phyloP scores from a whole-genome alignment of 2,797 vertebrate genomes.

The Micropoecilia bifurca region DNA sequence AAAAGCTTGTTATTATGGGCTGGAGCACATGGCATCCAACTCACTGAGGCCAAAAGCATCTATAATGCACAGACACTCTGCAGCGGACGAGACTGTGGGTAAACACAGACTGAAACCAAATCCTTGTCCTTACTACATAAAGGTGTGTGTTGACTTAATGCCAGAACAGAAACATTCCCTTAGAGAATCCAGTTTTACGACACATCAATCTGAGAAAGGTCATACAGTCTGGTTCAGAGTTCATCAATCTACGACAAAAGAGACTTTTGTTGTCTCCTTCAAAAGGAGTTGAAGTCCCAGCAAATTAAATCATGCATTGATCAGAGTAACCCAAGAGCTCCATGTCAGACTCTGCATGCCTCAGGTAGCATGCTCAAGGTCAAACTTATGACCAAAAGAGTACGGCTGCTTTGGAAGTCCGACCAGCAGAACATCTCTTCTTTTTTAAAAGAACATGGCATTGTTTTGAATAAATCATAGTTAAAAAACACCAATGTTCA shows the following conservation, averaged over 20 bases:
- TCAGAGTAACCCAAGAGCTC: not conserved
- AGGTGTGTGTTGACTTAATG: not conserved
- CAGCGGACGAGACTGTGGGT: not conserved
- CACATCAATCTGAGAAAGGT: not conserved
- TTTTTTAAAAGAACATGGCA: not conserved
- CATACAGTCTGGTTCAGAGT: not conserved
- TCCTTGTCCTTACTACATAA: not conserved
- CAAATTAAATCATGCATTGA: not conserved
- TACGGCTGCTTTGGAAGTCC: not conserved
- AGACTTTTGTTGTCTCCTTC: too few relatives aligned
- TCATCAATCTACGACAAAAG: not conserved
- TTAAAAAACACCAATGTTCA: not conserved
- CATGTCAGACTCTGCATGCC: not conserved
- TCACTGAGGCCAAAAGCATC: conserved; percentile 45
- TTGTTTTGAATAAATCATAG: not conserved
- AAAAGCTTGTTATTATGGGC: conserved; percentile 63
- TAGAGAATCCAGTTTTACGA: not conserved
- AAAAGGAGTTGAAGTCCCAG: not conserved
- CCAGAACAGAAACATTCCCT: not conserved
- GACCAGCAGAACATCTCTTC: not conserved
- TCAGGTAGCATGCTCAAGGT: not conserved
- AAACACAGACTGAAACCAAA: not conserved
- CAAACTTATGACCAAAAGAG: not conserved
- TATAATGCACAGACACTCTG: not conserved
- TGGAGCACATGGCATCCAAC: conserved; percentile 52